Base-by-base conservation (phyloP, 2,888 invertebrate genomes). In the Drosophila conformis region DNA sequence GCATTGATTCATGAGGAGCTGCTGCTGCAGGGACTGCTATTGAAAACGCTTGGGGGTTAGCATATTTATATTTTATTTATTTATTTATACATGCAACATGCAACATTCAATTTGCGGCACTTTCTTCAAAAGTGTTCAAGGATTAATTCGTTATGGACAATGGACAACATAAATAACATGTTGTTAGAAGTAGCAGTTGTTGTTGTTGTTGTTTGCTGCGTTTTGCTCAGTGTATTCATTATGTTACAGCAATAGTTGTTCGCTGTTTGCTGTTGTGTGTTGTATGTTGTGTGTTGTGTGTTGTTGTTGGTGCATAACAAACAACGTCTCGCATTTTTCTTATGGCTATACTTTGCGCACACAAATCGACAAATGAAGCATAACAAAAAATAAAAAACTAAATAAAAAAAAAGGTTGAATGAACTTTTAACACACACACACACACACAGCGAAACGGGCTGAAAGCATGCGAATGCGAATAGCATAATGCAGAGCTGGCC, bases 301-400 rank as follows among this genome's bases (percentile, higher is more conserved):
- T 40, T 31, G 46, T 66, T 58, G 51, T 61, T 69, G 18, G 52
- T 71, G 76, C 60, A 69, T 60, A 65, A 65, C 46, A 46, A 46
- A 46, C 46, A 25, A 46, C 27, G 62, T 53, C 59, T 51, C 21
- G 58, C 57, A 36, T 60, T 69, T 49, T 74, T 40, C 25, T 49
- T 56, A 69, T 70, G 67, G 27, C 67, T 31, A 64, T 31, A 64
- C 59, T 74, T 73, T 56, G 73, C 72, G 83, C 73, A 73, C 72
- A 80, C 73, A 73, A 78, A 76, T 76, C 70, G 66, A 70, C 87
- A 80, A 89, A 89, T 80, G 84, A 86, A 86, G 82, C 87, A 87
- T 80, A 76, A 38, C 46, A 46, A 46, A 46, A 46, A 46, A 25
- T 21, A 21, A 13, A 13, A 46, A 21, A 42, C 21, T n/a, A n/a